phyloP scores from a whole-genome alignment of 2,888 invertebrate genomes.

The Therioaphis trifolii region DNA sequence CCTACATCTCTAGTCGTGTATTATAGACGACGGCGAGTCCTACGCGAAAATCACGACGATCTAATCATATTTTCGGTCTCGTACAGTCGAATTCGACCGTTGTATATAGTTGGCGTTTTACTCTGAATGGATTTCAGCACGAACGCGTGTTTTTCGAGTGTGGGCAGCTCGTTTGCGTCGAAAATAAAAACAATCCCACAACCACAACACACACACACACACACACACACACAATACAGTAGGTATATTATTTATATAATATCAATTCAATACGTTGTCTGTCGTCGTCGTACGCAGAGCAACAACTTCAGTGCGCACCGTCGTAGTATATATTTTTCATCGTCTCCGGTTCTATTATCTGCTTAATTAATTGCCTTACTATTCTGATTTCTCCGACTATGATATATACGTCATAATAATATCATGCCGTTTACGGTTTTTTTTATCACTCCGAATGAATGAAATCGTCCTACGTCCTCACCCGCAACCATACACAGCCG shows the following conservation, averaged over 20 bases:
- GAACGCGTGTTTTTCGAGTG: neutral
- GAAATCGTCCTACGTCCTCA: neutral
- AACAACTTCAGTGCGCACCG: too few relatives aligned
- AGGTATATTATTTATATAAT: slow-evolving; percentile 6
- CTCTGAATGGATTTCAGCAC: slow-evolving; percentile 12
- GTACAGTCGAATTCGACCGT: neutral
- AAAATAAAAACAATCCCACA: slow-evolving; percentile 42
- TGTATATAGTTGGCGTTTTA: neutral
- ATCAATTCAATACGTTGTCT: neutral
- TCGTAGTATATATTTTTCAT: too few relatives aligned
- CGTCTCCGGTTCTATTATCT: too few relatives aligned
- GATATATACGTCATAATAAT: neutral
- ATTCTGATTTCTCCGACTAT: neutral
- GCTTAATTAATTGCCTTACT: slow-evolving; percentile 5
- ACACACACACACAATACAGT: neutral
- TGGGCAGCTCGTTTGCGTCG: neutral
- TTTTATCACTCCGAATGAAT: neutral
- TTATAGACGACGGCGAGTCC: slow-evolving; percentile 9
- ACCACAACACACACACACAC: too few relatives aligned
- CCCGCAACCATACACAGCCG: neutral
- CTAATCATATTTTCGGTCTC: slow-evolving; percentile 1
- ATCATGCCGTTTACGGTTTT: neutral
- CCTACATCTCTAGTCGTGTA: slow-evolving; percentile 16
- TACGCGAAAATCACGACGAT: slow-evolving; percentile 45
- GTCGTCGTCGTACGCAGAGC: too few relatives aligned